phyloP scores from a whole-genome alignment of 2,888 invertebrate genomes.

The Hyposoter dolosus region DNA sequence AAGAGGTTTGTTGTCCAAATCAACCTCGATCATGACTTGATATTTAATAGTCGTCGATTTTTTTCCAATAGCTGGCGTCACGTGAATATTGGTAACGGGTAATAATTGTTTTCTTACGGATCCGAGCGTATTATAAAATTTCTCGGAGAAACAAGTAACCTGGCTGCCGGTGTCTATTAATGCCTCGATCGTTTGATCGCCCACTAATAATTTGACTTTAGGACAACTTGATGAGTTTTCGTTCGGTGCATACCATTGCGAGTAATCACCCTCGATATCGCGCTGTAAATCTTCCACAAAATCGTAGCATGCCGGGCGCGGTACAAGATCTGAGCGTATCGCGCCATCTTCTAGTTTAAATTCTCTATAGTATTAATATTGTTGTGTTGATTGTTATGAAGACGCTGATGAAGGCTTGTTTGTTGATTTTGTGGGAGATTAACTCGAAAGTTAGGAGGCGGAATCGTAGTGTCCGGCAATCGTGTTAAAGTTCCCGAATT shows the following conservation, averaged over 20 bases:
- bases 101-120: not conserved
- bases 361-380: constrained; percentile 9
- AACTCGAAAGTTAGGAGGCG: constrained; percentile 1
- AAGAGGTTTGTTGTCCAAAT: not conserved
- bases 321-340: not conserved
- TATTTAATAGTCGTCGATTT: constrained; percentile 27
- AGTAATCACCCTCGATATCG: constrained; percentile 21
- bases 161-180: not conserved
- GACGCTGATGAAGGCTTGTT: not conserved
- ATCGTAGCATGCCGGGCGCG: constrained; percentile 15
- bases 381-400: not conserved
- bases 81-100: constrained; percentile 47
- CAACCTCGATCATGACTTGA: constrained; percentile 1
- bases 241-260: constrained; percentile 3
- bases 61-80: constrained; percentile 18
- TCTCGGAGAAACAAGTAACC: constrained; percentile 11
- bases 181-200: not conserved
- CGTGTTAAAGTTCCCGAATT: not conserved
- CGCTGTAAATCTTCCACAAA: constrained; percentile 17
- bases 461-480: not conserved
- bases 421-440: not conserved
- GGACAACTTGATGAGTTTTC: not conserved
- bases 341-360: constrained; percentile 33
- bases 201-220: not conserved
- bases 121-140: constrained; percentile 19